Evolutionary conservation across 2,797 vertebrate genomes (phyloP).

Genomic region (Sphenodon punctatus): DNA sequence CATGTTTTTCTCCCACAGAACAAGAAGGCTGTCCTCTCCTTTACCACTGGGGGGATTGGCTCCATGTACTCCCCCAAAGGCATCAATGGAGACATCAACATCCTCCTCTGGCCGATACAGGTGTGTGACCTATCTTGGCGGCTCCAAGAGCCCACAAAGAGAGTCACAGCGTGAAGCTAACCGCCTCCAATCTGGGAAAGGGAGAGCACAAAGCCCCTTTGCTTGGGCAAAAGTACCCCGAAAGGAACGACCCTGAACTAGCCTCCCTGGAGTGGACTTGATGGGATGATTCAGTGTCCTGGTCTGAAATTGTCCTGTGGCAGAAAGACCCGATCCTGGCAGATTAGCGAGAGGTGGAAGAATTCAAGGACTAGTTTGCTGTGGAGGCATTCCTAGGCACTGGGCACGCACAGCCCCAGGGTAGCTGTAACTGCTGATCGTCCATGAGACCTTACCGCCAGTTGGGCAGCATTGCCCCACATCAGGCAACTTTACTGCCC

Average conservation of each 20-base stretch:
- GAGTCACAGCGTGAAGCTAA: neutral
- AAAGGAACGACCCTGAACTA: neutral
- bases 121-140: conserved; percentile 53
- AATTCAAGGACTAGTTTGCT: too few relatives aligned
- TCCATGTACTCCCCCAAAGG: conserved; percentile 81
- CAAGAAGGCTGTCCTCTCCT: conserved; percentile 83
- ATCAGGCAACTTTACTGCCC: too few relatives aligned
- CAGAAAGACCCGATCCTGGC: too few relatives aligned
- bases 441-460: too few relatives aligned
- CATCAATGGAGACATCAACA: conserved; percentile 84
- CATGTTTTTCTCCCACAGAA: conserved; percentile 64
- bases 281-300: neutral
- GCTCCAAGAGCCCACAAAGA: neutral
- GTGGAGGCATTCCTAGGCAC: too few relatives aligned
- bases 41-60: conserved; percentile 79
- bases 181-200: neutral
- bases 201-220: neutral
- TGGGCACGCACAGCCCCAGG: too few relatives aligned
- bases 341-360: too few relatives aligned
- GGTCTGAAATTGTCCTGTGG: too few relatives aligned
- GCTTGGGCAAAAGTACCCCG: neutral
- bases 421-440: too few relatives aligned
- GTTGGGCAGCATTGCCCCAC: too few relatives aligned
- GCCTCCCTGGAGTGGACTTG: neutral
- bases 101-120: conserved; percentile 86